Evolutionary conservation across 1,140 invertebrate genomes (phyloP).

Genomic region (Copidosoma floridanum): DNA sequence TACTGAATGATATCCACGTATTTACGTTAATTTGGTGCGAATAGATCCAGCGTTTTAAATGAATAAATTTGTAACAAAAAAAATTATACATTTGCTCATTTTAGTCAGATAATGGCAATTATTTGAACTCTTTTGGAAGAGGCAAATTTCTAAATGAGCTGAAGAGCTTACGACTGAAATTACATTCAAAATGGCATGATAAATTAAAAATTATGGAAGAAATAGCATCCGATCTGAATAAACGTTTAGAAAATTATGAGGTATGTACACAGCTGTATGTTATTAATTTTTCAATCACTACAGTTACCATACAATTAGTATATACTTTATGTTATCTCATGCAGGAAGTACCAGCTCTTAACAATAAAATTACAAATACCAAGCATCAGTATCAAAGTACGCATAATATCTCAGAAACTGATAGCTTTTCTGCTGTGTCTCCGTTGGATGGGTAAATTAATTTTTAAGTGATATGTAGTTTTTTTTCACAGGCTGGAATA

Average conservation of each 20-base stretch:
- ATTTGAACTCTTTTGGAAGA: conserved; percentile 41
- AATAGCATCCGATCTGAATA: conserved; percentile 23
- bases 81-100: conserved; percentile 11
- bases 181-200: conserved; percentile 34
- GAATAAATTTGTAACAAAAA: conserved; percentile 5
- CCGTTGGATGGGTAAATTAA: conserved; percentile 30
- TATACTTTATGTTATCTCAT: neutral
- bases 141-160: conserved; percentile 41
- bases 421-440: conserved; percentile 13
- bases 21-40: neutral
- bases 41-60: no score
- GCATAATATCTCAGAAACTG: conserved; percentile 2
- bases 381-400: conserved; percentile 12
- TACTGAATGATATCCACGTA: neutral
- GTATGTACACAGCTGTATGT: conserved; percentile 16
- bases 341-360: neutral
- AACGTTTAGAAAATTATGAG: conserved; percentile 9
- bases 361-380: neutral
- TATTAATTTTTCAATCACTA: no score
- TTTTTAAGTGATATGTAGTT: conserved; percentile 2
- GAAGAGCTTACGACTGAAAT: conserved; percentile 32
- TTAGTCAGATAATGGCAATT: conserved; percentile 29
- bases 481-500: neutral
- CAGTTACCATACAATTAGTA: neutral
- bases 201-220: conserved; percentile 43